Evolutionary conservation across 2,888 invertebrate genomes (phyloP).

Genomic region (Cantharis lateralis): DNA sequence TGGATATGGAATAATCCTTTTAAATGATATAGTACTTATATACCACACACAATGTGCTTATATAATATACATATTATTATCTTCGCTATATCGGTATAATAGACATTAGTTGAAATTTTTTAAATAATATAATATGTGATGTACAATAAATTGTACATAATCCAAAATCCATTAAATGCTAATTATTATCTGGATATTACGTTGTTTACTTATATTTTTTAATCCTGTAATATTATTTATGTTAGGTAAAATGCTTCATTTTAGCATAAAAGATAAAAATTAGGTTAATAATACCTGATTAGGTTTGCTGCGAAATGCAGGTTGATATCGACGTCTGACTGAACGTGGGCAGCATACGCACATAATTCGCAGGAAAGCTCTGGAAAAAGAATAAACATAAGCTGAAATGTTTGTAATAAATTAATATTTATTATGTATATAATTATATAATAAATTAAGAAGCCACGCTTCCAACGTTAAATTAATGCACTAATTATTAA

Average conservation of each 20-base stretch:
- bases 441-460: not conserved
- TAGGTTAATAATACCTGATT: constrained; percentile 72
- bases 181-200: too few relatives aligned
- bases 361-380: constrained; percentile 90
- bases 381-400: constrained; percentile 58
- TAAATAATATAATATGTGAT: too few relatives aligned
- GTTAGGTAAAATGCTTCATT: not conserved
- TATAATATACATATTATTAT: not conserved
- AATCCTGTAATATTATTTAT: not conserved
- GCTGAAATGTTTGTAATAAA: not conserved
- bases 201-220: not conserved
- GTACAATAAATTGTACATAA: too few relatives aligned
- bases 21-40: not conserved
- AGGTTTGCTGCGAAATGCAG: constrained; percentile 82
- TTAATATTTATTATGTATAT: not conserved
- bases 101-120: not conserved
- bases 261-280: constrained; percentile 6
- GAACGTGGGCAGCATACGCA: constrained; percentile 88
- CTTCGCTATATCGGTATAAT: not conserved
- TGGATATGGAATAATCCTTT: not conserved
- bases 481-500: not conserved
- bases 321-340: constrained; percentile 79
- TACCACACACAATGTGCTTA: too few relatives aligned
- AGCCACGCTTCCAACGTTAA: not conserved
- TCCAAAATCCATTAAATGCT: too few relatives aligned